Conservation (phyloP, 2,113 vertebrate genomes). For the Genyomyrus donnyi region DNA sequence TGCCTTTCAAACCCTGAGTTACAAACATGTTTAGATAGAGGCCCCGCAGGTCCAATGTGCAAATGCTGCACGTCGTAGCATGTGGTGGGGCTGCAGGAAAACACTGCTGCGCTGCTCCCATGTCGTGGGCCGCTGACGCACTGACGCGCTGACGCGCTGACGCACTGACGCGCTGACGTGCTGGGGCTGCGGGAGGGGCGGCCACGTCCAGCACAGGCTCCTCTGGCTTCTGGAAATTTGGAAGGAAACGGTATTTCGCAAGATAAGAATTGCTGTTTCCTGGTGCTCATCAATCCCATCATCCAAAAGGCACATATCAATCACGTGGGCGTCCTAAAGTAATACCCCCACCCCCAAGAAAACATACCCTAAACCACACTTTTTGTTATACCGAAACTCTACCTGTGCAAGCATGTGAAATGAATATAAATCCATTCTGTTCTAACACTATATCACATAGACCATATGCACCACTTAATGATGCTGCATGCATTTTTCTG, state of each 20-base stretch:
- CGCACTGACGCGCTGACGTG: not conserved
- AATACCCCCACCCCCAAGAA: not conserved
- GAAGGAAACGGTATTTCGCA: not conserved
- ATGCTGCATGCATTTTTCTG: not conserved
- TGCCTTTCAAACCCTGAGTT: not conserved
- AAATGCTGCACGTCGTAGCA: not conserved
- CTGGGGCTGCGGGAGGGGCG: not conserved
- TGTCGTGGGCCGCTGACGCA: not conserved
- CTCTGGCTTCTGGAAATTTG: not conserved
- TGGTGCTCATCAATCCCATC: not conserved
- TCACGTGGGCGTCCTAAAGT: not conserved
- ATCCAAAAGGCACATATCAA: not conserved
- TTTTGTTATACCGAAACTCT: not conserved
- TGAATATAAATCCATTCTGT: not conserved
- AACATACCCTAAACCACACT: not conserved
- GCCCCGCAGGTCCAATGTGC: not conserved
- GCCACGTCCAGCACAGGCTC: not conserved
- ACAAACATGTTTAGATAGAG: not conserved
- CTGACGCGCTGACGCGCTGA: too few species aligned
- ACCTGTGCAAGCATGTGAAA: not conserved
- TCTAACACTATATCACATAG: not conserved
- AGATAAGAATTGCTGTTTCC: not conserved
- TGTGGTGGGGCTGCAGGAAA: not conserved
- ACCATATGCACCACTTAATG: not conserved
- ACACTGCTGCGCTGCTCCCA: not conserved